phyloP scores from a whole-genome alignment of 2,113 vertebrate genomes.

The Ophiodon elongatus region DNA sequence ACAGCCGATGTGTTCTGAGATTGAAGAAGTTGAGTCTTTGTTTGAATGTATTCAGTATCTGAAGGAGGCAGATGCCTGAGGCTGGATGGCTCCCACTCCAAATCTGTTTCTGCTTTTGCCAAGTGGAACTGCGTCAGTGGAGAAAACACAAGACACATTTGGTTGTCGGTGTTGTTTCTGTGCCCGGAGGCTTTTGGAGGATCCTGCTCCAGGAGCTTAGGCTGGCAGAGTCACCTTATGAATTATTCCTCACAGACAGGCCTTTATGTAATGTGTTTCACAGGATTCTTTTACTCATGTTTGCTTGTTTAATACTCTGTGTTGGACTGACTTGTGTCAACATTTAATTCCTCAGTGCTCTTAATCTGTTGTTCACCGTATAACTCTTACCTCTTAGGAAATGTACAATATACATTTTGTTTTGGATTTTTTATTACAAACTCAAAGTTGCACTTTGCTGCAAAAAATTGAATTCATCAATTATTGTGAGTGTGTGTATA shows the following conservation, averaged over 20 bases:
- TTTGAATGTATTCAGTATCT: conserved; percentile 10
- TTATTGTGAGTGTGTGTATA: background rate
- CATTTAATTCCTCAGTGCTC: conserved; percentile 13
- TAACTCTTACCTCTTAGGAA: background rate
- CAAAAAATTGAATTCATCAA: background rate
- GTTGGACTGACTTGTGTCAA: conserved; percentile 3
- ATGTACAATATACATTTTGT: background rate
- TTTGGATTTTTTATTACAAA: background rate
- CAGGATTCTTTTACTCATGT: background rate
- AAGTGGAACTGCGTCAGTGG: conserved; percentile 13
- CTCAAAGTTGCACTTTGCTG: background rate
- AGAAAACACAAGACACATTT: conserved; percentile 5
- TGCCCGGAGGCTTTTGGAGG: conserved; percentile 11
- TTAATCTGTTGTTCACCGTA: background rate
- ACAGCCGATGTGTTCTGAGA: background rate
- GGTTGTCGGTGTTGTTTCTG: conserved; percentile 11
- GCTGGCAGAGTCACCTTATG: conserved; percentile 11
- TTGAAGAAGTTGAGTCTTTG: background rate
- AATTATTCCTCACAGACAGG: conserved; percentile 17
- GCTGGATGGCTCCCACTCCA: conserved; percentile 49
- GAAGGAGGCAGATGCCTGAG: conserved; percentile 30
- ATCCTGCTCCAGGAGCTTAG: conserved; percentile 46
- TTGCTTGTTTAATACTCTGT: background rate
- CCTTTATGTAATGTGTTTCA: conserved; percentile 45
- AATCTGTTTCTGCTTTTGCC: conserved; percentile 48